Evolutionary conservation across 2,888 invertebrate genomes (phyloP).

Genomic region (Tipula unca): DNA sequence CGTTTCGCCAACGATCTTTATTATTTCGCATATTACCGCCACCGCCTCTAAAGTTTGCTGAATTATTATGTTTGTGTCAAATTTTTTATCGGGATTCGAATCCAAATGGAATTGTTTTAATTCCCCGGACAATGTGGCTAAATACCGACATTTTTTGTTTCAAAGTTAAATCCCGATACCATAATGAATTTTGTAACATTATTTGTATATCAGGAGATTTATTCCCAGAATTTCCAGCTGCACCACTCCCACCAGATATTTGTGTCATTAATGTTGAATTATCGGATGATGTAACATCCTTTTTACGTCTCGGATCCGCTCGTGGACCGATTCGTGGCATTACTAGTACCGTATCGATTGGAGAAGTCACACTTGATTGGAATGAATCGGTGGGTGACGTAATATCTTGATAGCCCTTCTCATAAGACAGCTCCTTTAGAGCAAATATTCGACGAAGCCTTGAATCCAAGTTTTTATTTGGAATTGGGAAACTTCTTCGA

Average conservation of each 20-base stretch:
- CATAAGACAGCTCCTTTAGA: constrained; percentile 52
- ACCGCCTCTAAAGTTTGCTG: constrained; percentile 43
- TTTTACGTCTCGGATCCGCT: constrained; percentile 33
- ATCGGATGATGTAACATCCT: constrained; percentile 21
- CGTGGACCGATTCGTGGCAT: constrained; percentile 36
- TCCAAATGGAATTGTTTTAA: constrained; percentile 55
- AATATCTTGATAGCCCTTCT: constrained; percentile 38
- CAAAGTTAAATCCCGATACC: constrained; percentile 62
- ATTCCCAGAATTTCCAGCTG: constrained; percentile 14
- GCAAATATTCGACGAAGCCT: constrained; percentile 60
- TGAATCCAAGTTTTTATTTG: constrained; percentile 62
- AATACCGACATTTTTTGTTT: constrained; percentile 62
- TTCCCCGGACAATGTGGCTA: constrained; percentile 53
- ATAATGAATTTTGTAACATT: constrained; percentile 56
- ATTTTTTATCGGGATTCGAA: constrained; percentile 45
- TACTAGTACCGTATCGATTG: constrained; percentile 9
- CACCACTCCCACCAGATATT: background rate
- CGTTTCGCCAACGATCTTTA: background rate
- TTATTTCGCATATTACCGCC: background rate
- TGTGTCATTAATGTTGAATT: background rate
- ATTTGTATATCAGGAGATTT: constrained; percentile 45
- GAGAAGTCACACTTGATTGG: background rate
- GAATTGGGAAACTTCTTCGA: constrained; percentile 59
- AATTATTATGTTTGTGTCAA: constrained; percentile 47
- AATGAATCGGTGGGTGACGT: constrained; percentile 37